These are phyloP conservation scores for Mermis nigrescens DNA, from an alignment of 2,888 invertebrate genomes.

Conservation along the genomic window DNA sequence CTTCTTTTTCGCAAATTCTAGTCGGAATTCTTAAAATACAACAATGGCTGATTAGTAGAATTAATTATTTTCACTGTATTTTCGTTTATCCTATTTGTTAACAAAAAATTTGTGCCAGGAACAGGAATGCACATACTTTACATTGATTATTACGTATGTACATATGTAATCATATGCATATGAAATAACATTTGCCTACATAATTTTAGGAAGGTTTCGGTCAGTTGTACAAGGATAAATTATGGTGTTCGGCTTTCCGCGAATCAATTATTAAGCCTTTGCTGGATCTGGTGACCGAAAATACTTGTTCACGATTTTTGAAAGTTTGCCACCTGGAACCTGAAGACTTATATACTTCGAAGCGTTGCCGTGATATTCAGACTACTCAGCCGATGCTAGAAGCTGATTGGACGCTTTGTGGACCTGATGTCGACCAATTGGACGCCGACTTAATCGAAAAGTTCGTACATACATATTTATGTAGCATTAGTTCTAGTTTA, in stretches of 20 bases:
- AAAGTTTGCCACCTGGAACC: slow-evolving; percentile 25
- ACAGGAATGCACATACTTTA: no score
- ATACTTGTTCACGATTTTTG: slow-evolving; percentile 26
- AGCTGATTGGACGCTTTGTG: slow-evolving; percentile 18
- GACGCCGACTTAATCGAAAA: slow-evolving; percentile 12
- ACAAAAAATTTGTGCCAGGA: no score
- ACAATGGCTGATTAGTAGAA: no score
- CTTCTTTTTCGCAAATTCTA: no score
- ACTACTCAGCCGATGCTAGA: slow-evolving; percentile 29
- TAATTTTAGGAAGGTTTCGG: not conserved
- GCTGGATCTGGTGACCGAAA: slow-evolving; percentile 19
- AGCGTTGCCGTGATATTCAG: slow-evolving; percentile 21
- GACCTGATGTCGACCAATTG: slow-evolving; percentile 22
- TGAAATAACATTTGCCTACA: no score
- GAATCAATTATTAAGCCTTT: not conserved
- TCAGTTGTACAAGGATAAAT: not conserved
- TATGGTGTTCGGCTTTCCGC: not conserved
- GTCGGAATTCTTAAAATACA: no score
- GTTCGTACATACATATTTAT: no score
- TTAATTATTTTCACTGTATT: no score
- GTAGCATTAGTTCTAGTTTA: no score
- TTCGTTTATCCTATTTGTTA: no score
- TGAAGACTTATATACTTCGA: slow-evolving; percentile 23
- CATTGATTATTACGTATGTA: no score
- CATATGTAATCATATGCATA: no score